A percentile compares a stretch with the other conserved stretches of the same genome.
Evolutionary conservation across 2,113 vertebrate species (phyloP).

Genomic region (Colius striatus): DNA sequence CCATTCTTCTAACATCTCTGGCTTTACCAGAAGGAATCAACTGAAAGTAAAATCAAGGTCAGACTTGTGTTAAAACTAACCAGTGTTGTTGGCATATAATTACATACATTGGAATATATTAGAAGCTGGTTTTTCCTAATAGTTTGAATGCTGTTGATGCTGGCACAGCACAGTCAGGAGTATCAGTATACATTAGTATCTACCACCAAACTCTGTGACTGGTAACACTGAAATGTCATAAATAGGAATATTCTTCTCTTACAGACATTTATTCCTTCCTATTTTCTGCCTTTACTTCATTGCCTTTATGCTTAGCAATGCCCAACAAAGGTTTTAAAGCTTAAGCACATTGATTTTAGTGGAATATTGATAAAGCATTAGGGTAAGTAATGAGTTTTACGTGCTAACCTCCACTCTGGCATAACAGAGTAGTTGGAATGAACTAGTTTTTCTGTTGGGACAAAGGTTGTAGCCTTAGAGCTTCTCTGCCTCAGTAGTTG

Average conservation of each 20-base stretch:
- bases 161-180: neutral
- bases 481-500: neutral
- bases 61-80: neutral
- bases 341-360: neutral
- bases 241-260: neutral
- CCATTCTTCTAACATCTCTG: neutral
- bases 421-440: fast-evolving
- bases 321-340: neutral
- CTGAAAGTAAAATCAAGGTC: neutral
- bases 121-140: neutral
- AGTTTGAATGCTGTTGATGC: neutral
- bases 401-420: neutral
- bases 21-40: neutral
- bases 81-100: neutral
- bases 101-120: neutral
- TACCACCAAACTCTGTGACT: neutral
- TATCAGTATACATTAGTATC: neutral
- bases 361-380: neutral
- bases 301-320: neutral
- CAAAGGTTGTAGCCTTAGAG: neutral
- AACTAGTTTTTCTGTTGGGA: neutral
- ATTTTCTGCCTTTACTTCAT: neutral
- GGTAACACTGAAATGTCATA: neutral
- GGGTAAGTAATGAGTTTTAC: neutral
- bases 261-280: neutral